Conservation (phyloP, 2,797 vertebrate genomes). For the Dermochelys coriacea region DNA sequence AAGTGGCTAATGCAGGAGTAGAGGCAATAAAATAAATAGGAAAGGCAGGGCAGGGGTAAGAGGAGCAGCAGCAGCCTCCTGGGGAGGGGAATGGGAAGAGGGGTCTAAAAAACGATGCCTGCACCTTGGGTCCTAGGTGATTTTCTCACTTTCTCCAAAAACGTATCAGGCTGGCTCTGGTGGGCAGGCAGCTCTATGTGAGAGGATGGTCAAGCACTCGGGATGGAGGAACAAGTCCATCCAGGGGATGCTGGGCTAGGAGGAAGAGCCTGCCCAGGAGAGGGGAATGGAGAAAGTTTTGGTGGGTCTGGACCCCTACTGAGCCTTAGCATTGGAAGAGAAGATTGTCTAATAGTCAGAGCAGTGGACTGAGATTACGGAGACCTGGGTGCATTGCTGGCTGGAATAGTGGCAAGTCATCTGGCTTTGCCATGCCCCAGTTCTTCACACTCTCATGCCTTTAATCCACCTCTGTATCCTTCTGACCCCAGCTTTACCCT, state of each 20-base stretch:
- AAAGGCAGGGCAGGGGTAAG: not conserved
- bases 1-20: not conserved
- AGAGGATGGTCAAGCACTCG: not conserved
- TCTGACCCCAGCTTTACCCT: not conserved
- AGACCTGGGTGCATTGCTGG: not conserved
- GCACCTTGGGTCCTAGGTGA: rapidly evolving
- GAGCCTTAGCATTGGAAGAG: too few relatives aligned
- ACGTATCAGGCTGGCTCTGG: not conserved
- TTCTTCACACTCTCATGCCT: not conserved
- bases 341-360: not conserved
- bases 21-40: not conserved
- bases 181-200: not conserved
- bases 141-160: not conserved
- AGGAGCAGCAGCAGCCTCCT: not conserved
- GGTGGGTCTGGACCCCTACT: not conserved
- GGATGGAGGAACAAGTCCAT: not conserved
- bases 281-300: not conserved
- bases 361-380: not conserved
- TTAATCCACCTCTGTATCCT: not conserved
- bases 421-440: not conserved
- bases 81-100: not conserved
- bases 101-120: not conserved
- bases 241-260: not conserved
- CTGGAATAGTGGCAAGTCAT: not conserved
- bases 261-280: not conserved